phyloP scores from a whole-genome alignment of 2,888 invertebrate genomes.

The Ischnura elegans region DNA sequence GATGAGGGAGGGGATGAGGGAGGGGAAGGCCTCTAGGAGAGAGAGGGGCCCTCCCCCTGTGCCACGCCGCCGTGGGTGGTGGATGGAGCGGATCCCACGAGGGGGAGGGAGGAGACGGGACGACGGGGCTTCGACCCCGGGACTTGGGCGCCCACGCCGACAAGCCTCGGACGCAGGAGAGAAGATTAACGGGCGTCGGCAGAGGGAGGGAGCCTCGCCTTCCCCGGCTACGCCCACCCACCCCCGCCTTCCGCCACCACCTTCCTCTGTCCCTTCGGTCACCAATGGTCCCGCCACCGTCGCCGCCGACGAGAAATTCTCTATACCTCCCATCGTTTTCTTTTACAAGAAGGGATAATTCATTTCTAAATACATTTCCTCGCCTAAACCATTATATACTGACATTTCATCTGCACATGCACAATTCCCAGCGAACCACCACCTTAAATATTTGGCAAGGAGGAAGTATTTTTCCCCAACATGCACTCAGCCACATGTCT shows the following conservation, averaged over 20 bases:
- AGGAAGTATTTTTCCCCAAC: no score
- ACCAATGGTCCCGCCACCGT: neutral
- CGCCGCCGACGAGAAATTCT: no score
- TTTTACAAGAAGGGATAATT: no score
- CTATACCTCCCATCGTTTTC: no score
- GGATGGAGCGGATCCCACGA: constrained; percentile 24
- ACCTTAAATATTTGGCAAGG: no score
- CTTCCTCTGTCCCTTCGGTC: neutral
- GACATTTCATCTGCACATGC: no score
- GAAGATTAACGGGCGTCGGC: constrained; percentile 48
- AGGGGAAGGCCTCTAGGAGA: neutral
- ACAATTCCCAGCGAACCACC: no score
- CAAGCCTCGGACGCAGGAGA: neutral
- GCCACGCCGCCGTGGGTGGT: constrained; percentile 10
- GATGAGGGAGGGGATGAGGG: neutral
- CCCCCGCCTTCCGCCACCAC: neutral
- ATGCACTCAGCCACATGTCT: no score
- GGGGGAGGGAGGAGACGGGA: neutral
- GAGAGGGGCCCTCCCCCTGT: neutral
- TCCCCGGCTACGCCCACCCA: neutral
- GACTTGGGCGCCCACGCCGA: constrained; percentile 54
- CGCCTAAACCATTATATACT: no score
- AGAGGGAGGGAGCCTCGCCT: neutral
- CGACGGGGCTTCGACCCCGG: constrained; percentile 63
- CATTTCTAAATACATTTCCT: no score